phyloP scores from a whole-genome alignment of 2,888 invertebrate genomes.

The Drosophila nr. perissopoda region DNA sequence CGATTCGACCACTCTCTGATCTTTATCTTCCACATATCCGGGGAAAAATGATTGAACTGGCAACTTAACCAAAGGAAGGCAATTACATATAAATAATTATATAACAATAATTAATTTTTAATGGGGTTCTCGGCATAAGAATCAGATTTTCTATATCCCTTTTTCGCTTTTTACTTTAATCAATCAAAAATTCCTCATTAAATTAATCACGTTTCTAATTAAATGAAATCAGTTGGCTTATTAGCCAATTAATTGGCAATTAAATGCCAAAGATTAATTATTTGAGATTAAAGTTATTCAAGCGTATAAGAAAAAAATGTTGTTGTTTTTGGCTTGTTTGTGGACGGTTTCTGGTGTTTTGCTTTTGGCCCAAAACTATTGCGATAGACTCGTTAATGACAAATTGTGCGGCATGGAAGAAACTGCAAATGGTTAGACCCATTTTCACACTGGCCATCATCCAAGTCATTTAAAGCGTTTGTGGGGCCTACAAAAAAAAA shows the following conservation, averaged over 20 bases:
- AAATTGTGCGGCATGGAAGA: slow-evolving; percentile 63
- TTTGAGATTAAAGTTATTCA: background rate
- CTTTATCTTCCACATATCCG: no score
- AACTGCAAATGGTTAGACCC: slow-evolving; percentile 38
- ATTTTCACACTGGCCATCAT: slow-evolving; percentile 58
- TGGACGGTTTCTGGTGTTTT: background rate
- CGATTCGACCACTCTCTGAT: no score
- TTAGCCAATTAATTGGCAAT: background rate
- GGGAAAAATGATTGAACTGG: no score
- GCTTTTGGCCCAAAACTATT: slow-evolving; percentile 33
- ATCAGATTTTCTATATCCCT: background rate
- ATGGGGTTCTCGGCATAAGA: background rate
- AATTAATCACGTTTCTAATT: background rate
- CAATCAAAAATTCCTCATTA: background rate
- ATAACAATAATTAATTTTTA: background rate
- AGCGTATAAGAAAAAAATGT: background rate
- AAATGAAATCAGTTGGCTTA: background rate
- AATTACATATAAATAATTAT: no score
- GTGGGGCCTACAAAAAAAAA: slow-evolving; percentile 36
- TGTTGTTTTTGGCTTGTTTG: background rate
- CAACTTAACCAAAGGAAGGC: no score
- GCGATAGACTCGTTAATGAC: slow-evolving; percentile 71
- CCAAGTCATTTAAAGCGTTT: slow-evolving; percentile 58
- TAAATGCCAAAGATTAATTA: background rate
- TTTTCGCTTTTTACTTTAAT: background rate